Conservation (phyloP, 2,113 vertebrate genomes). For the Labeo rohita region DNA sequence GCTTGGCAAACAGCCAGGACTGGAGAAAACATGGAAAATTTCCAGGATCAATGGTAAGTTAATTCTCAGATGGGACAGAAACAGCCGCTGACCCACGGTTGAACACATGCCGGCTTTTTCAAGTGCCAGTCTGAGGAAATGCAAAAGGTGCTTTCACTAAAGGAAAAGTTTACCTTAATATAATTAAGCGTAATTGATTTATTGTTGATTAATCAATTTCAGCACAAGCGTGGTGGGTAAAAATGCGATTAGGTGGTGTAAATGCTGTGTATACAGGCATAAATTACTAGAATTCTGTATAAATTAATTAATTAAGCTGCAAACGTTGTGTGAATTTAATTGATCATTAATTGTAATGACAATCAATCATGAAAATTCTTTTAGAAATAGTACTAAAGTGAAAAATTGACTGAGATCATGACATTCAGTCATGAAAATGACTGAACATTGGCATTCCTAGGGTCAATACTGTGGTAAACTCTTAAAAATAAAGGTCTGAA, state of each 20-base stretch:
- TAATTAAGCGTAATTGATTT: neutral
- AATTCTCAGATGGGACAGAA: slow-evolving; percentile 11
- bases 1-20: slow-evolving; percentile 85
- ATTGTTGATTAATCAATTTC: slow-evolving; percentile 13
- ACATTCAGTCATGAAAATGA: neutral
- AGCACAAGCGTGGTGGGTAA: neutral
- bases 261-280: neutral
- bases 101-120: neutral
- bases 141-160: neutral
- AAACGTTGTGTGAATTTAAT: neutral
- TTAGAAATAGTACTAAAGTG: neutral
- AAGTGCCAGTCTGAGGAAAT: neutral
- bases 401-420: neutral
- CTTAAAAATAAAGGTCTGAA: no score
- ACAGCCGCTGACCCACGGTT: neutral
- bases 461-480: neutral
- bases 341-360: neutral
- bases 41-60: slow-evolving; percentile 92
- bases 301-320: neutral
- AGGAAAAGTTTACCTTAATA: neutral
- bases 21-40: slow-evolving; percentile 93
- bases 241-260: neutral
- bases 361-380: neutral
- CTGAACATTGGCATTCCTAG: neutral
- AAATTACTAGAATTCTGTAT: neutral